These are phyloP conservation scores for Pterocles orientalis DNA, from an alignment of 2,113 vertebrate species.

Conservation along the genomic window DNA sequence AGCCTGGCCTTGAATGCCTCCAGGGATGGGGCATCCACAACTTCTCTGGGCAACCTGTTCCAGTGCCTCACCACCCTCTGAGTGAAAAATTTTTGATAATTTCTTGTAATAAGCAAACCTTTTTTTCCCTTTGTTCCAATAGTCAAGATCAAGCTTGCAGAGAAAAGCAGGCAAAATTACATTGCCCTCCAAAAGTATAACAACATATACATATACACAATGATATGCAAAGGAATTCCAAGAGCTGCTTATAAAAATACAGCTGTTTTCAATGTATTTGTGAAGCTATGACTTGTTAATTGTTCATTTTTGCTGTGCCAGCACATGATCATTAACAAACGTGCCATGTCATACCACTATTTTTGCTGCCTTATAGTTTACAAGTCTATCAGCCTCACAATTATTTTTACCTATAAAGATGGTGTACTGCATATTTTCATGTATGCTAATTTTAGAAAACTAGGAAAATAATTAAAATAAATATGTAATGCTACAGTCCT, in stretches of 20 bases:
- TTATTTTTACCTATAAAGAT: background rate
- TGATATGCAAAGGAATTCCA: background rate
- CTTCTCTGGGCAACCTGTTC: too few relatives aligned
- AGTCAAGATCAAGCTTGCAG: background rate
- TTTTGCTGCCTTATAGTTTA: background rate
- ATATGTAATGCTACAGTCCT: background rate
- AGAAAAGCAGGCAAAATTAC: background rate
- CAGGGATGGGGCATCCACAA: too few relatives aligned
- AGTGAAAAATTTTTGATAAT: background rate
- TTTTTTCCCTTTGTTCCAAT: background rate
- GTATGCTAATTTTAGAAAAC: background rate
- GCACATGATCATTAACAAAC: background rate
- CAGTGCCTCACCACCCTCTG: too few relatives aligned
- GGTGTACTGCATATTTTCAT: background rate
- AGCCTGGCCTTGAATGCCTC: too few relatives aligned
- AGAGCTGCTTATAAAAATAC: background rate
- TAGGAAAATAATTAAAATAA: background rate
- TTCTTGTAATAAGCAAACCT: background rate
- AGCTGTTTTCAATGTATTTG: background rate
- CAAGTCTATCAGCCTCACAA: background rate
- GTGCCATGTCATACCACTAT: background rate
- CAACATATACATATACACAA: background rate
- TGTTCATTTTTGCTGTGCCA: background rate
- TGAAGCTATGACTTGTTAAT: background rate
- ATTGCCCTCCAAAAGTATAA: background rate